These are phyloP conservation scores for Mythimna impura DNA, from an alignment of 2,888 invertebrate genomes.

Conservation along the genomic window DNA sequence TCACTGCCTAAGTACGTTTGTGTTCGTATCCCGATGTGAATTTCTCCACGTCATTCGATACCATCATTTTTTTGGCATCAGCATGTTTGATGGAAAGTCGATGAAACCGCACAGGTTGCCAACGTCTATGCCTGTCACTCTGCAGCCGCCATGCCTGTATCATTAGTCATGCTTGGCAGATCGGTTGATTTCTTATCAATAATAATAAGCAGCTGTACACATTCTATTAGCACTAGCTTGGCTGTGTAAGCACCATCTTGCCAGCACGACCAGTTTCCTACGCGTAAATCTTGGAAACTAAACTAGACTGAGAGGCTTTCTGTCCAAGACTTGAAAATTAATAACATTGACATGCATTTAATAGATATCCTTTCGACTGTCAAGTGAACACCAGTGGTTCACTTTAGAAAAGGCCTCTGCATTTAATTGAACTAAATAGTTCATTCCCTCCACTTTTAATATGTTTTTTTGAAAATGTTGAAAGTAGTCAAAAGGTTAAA, in stretches of 20 bases:
- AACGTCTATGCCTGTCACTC: slow-evolving; percentile 21
- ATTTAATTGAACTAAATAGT: no score
- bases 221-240: neutral
- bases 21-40: no score
- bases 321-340: neutral
- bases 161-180: slow-evolving; percentile 27
- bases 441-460: no score
- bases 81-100: slow-evolving; percentile 25
- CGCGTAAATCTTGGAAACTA: neutral
- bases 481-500: no score
- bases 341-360: neutral
- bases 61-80: slow-evolving; percentile 34
- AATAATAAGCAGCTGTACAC: neutral
- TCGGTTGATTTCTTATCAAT: slow-evolving; percentile 18
- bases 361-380: no score
- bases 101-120: slow-evolving; percentile 19
- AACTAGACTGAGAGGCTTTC: neutral
- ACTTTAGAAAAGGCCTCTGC: no score
- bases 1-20: no score
- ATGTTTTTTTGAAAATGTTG: no score
- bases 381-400: no score
- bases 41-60: neutral
- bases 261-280: neutral
- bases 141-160: neutral
- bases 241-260: no score